Conservation (phyloP, 2,113 vertebrate species). For the Strix aluco region DNA sequence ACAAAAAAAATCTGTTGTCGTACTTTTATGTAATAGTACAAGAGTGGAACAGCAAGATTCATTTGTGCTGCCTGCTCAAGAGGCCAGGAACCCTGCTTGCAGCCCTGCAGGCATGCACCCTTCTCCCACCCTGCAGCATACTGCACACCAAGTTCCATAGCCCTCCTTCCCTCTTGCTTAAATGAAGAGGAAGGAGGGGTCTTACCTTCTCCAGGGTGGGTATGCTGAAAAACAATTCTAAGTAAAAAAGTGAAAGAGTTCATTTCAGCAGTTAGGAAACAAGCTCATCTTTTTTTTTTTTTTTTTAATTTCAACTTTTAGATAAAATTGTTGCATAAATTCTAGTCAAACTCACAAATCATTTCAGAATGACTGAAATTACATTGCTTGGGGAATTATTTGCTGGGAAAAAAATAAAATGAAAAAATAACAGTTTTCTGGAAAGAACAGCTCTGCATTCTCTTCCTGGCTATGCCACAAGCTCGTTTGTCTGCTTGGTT, state of each 20-base stretch:
- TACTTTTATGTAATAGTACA: background rate
- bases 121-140: background rate
- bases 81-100: background rate
- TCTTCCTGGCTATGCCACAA: background rate
- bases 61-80: background rate
- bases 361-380: background rate
- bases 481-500: background rate
- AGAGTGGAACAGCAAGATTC: background rate
- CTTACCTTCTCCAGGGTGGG: background rate
- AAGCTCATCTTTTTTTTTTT: background rate
- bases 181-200: background rate
- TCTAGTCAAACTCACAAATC: background rate
- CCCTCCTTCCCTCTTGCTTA: background rate
- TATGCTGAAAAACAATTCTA: background rate
- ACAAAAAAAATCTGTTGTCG: background rate
- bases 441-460: background rate
- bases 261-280: background rate
- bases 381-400: background rate
- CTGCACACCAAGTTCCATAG: background rate
- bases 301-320: background rate
- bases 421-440: background rate
- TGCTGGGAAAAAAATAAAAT: background rate
- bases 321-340: background rate
- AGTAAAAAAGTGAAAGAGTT: background rate
- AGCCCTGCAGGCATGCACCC: background rate